phyloP scores from a whole-genome alignment of 2,113 vertebrate genomes.

The Nesogale talazaci region DNA sequence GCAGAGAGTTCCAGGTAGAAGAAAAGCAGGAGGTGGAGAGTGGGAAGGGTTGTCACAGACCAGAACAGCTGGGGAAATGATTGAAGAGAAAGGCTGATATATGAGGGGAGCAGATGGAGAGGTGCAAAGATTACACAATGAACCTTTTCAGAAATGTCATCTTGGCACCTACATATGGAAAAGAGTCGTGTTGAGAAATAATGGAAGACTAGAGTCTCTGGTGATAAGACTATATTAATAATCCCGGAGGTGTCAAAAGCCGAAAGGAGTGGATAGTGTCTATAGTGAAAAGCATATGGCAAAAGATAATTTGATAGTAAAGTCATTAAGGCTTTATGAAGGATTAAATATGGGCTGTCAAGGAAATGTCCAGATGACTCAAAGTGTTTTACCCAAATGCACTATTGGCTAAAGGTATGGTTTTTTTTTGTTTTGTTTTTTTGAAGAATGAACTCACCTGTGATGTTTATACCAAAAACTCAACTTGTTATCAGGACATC shows the following conservation, averaged over 20 bases:
- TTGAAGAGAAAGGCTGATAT: accelerated
- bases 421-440: too few species aligned
- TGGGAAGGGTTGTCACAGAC: background rate
- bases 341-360: background rate
- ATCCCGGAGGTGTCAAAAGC: too few species aligned
- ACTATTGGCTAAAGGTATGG: background rate
- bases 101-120: background rate
- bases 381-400: accelerated
- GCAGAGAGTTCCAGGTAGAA: background rate
- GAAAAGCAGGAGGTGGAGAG: background rate
- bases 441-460: background rate
- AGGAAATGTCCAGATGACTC: background rate
- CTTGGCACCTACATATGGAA: background rate
- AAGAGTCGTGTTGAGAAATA: background rate
- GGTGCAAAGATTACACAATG: accelerated
- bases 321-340: background rate
- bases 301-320: background rate
- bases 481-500: conserved; percentile 58
- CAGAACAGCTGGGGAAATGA: background rate
- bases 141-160: background rate
- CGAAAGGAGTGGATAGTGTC: background rate
- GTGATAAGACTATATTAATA: background rate
- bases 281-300: background rate
- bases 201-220: background rate
- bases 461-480: conserved; percentile 7